A percentile compares a stretch with the other conserved stretches of the same genome.
These are phyloP conservation scores for Podarcis lilfordi DNA, from an alignment of 2,797 vertebrate species.

Conservation along the genomic window DNA sequence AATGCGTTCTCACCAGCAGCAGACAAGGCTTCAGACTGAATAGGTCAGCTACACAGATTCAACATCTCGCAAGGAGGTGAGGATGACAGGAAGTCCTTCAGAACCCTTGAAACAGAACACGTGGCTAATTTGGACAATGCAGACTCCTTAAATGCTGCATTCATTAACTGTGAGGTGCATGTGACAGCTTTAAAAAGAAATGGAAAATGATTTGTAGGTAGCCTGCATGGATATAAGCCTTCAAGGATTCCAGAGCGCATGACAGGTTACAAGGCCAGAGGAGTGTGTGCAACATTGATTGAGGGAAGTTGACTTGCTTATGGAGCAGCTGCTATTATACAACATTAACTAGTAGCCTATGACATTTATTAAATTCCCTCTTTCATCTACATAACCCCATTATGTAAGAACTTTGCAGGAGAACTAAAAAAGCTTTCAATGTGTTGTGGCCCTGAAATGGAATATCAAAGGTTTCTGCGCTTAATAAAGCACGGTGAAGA, in stretches of 20 bases:
- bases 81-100: constrained; percentile 51
- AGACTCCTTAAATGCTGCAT: constrained; percentile 40
- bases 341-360: constrained; percentile 39
- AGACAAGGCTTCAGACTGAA: constrained; percentile 37
- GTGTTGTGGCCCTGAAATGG: not conserved
- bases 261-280: constrained; percentile 57
- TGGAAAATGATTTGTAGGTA: constrained; percentile 22
- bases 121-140: constrained; percentile 29
- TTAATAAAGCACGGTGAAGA: not conserved
- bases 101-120: constrained; percentile 41
- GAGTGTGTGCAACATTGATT: constrained; percentile 23
- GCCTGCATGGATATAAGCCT: constrained; percentile 54
- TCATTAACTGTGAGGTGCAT: constrained; percentile 51
- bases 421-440: constrained; percentile 48
- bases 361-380: constrained; percentile 58
- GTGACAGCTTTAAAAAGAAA: constrained; percentile 48
- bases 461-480: constrained; percentile 15
- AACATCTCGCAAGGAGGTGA: not conserved
- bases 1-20: constrained; percentile 5
- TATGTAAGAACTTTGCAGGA: constrained; percentile 34
- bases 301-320: constrained; percentile 57
- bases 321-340: constrained; percentile 30
- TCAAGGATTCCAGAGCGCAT: constrained; percentile 35
- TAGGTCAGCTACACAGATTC: constrained; percentile 36
- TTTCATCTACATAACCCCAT: constrained; percentile 39